Conservation (phyloP, 2,888 invertebrate genomes). For the Heliconius aoede region DNA sequence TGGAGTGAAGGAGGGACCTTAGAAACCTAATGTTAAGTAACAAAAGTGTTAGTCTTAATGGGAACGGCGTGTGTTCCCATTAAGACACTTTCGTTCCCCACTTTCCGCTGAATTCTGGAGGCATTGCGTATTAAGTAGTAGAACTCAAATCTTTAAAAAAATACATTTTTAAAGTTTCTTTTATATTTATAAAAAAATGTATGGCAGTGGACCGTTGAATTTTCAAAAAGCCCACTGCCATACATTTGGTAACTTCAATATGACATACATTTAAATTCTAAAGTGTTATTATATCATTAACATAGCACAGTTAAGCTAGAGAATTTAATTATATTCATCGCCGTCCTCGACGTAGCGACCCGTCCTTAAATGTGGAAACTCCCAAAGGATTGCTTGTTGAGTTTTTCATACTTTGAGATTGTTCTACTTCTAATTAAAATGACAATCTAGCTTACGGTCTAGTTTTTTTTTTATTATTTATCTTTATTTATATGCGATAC, state of each 20-base stretch:
- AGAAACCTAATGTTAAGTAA: too few species aligned
- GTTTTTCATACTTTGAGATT: constrained; percentile 33
- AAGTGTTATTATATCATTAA: constrained; percentile 19
- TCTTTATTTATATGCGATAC: not conserved
- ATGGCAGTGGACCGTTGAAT: too few species aligned
- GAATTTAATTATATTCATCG: constrained; percentile 39
- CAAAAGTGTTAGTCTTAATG: too few species aligned
- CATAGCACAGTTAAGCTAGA: constrained; percentile 28
- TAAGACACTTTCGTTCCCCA: too few species aligned
- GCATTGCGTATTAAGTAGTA: too few species aligned
- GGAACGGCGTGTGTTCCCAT: too few species aligned
- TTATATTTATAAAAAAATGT: too few species aligned
- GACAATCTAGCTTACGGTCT: constrained; percentile 29
- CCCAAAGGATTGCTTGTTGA: constrained; percentile 30
- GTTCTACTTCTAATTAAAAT: constrained; percentile 34
- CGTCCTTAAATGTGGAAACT: constrained; percentile 38
- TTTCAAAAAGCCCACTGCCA: not conserved
- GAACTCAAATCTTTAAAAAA: too few species aligned
- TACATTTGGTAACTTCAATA: constrained; percentile 2
- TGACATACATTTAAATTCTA: not conserved
- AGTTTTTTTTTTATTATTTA: constrained; percentile 20
- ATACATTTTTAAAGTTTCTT: too few species aligned
- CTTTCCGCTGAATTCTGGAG: too few species aligned
- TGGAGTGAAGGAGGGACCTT: too few species aligned
- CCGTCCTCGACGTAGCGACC: constrained; percentile 26